phyloP scores from a whole-genome alignment of 2,113 vertebrate species.

The Heloderma charlesbogerti region DNA sequence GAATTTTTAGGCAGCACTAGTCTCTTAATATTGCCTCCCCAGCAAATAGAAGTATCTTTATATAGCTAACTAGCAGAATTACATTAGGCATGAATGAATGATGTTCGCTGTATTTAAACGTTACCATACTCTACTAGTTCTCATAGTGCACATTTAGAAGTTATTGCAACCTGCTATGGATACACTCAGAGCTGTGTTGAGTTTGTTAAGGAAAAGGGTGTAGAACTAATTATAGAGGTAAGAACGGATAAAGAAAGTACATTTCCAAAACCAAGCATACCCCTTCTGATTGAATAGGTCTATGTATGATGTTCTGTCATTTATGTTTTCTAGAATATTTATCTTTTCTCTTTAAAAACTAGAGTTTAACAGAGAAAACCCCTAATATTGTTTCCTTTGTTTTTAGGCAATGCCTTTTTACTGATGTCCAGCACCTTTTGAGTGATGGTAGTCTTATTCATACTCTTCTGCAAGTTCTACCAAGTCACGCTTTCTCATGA shows the following conservation, averaged over 20 bases:
- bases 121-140: background rate
- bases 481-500: constrained; percentile 19
- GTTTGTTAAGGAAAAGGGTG: background rate
- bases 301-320: background rate
- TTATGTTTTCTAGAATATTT: background rate
- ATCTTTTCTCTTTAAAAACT: background rate
- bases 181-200: background rate
- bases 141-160: background rate
- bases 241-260: no score
- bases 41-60: background rate
- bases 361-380: background rate
- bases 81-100: background rate
- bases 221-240: background rate
- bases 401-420: constrained; percentile 47
- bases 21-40: background rate
- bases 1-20: background rate
- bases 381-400: background rate
- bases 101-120: background rate
- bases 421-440: constrained; percentile 23
- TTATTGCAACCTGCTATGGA: background rate
- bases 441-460: constrained; percentile 41
- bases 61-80: background rate
- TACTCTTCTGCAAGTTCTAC: constrained; percentile 70
- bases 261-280: background rate
- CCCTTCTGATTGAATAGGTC: background rate